Percentiles rank a stretch among this genome's conserved stretches.
Evolutionary conservation across 1,140 invertebrate species (phyloP).

Genomic region (Chrysopa pallens): DNA sequence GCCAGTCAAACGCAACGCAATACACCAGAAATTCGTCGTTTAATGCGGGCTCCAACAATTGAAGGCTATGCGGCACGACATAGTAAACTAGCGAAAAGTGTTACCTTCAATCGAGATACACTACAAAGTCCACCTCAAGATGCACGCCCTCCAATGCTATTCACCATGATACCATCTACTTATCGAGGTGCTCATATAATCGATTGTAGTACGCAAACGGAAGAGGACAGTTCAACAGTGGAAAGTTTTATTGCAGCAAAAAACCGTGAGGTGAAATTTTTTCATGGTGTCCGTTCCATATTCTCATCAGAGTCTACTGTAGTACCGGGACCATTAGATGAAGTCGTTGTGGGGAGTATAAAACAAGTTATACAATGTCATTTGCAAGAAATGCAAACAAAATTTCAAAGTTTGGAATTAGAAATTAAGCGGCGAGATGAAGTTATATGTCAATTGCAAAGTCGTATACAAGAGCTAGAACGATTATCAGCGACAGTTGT

Average conservation of each 20-base stretch:
- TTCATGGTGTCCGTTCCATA: constrained; percentile 12
- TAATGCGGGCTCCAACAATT: constrained; percentile 62
- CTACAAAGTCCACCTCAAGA: constrained; percentile 51
- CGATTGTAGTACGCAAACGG: constrained; percentile 1
- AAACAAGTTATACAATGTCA: constrained; percentile 56
- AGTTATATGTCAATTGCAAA: constrained; percentile 55
- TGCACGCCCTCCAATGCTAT: constrained; percentile 12
- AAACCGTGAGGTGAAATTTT: background rate
- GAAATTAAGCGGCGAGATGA: constrained; percentile 59
- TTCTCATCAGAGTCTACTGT: constrained; percentile 42
- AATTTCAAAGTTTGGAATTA: constrained; percentile 48
- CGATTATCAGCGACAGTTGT: background rate
- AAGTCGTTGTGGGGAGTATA: constrained; percentile 52
- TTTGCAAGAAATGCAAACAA: constrained; percentile 42
- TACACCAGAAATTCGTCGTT: constrained; percentile 36
- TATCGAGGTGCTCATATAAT: constrained; percentile 5
- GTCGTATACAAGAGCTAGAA: constrained; percentile 48
- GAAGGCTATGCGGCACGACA: constrained; percentile 74
- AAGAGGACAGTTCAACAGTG: background rate
- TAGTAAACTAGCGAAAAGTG: constrained; percentile 72
- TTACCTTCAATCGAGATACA: constrained; percentile 71
- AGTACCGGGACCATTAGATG: constrained; percentile 34
- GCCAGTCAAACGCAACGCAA: constrained; percentile 16
- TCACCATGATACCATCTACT: constrained; percentile 7
- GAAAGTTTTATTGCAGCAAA: background rate